A percentile compares a stretch with the other conserved stretches of the same genome.
Conservation (phyloP, 2,113 vertebrate species). For the Synchiropus splendidus region DNA sequence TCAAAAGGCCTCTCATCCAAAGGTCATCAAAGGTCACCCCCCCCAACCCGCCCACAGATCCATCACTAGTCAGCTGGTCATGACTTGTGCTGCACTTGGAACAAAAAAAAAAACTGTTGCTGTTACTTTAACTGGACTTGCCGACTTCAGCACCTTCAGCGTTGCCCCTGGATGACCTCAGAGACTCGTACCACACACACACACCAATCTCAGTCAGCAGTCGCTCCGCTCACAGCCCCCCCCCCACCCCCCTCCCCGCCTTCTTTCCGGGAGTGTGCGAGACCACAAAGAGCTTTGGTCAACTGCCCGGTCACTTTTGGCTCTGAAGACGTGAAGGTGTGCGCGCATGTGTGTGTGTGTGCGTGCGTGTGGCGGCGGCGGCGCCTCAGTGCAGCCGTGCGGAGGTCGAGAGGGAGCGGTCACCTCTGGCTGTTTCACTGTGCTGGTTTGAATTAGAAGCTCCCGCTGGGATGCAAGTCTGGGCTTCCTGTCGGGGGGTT, state of each 20-base stretch:
- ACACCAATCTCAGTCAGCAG: slow-evolving; percentile 21
- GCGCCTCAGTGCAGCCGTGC: slow-evolving; percentile 1
- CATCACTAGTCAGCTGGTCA: too few species aligned
- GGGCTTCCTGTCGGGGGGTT: slow-evolving; percentile 64
- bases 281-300: slow-evolving; percentile 51
- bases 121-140: too few species aligned
- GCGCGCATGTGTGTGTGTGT: slow-evolving; percentile 14
- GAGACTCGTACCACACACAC: slow-evolving; percentile 16
- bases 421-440: slow-evolving; percentile 65
- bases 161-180: slow-evolving; percentile 41
- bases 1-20: too few species aligned
- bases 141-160: slow-evolving; percentile 13
- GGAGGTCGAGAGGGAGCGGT: slow-evolving; percentile 36
- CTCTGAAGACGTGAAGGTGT: slow-evolving; percentile 23
- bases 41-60: too few species aligned
- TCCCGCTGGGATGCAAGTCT: slow-evolving; percentile 68
- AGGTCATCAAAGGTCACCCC: too few species aligned
- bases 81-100: too few species aligned
- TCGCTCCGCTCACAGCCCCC: slow-evolving; percentile 17
- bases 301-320: slow-evolving; percentile 45
- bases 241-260: slow-evolving; percentile 27
- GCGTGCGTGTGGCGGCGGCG: slow-evolving; percentile 24
- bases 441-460: slow-evolving; percentile 76
- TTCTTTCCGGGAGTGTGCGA: slow-evolving; percentile 37
- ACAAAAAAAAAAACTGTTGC: too few species aligned